Percentiles rank a stretch among this genome's conserved stretches.
phyloP scores from a whole-genome alignment of 92 coral and sea anemone genomes.

The Parazoanthus swiftii region DNA sequence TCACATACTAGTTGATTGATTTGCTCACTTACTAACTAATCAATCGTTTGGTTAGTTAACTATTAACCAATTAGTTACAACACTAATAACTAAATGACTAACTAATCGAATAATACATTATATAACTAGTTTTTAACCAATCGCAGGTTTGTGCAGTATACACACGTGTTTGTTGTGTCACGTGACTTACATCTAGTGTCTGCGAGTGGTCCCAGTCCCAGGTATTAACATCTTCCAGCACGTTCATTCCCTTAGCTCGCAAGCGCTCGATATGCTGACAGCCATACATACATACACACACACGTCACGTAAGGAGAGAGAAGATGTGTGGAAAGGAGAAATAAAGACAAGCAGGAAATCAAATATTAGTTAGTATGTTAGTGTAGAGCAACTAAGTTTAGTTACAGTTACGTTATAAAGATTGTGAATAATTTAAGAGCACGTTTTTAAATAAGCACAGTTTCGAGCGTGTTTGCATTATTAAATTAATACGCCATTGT shows the following conservation, averaged over 20 bases:
- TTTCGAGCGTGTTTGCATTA: not conserved
- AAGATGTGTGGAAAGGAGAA: not conserved
- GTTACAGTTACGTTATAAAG: not conserved
- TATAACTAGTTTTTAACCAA: no score
- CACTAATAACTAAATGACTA: not conserved
- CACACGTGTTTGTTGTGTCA: not conserved
- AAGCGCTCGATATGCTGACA: constrained; percentile 51
- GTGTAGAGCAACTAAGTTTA: not conserved
- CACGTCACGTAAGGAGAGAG: not conserved
- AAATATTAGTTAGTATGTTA: not conserved
- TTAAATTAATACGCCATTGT: not conserved
- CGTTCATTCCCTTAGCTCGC: constrained; percentile 53
- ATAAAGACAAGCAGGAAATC: not conserved
- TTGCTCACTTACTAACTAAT: no score
- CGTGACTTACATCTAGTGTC: constrained; percentile 44
- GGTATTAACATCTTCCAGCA: constrained; percentile 54
- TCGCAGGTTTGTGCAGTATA: not conserved
- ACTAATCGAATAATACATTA: no score
- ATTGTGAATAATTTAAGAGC: not conserved
- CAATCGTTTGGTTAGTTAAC: no score
- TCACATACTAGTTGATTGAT: no score
- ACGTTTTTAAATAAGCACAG: no score
- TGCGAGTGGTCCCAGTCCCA: constrained; percentile 75
- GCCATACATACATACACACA: constrained; percentile 1
- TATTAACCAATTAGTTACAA: no score